Evolutionary conservation across 2,113 vertebrate genomes (phyloP), one percentile per base, ranked within the genome.

Genomic region (Corydoras sp.): DNA sequence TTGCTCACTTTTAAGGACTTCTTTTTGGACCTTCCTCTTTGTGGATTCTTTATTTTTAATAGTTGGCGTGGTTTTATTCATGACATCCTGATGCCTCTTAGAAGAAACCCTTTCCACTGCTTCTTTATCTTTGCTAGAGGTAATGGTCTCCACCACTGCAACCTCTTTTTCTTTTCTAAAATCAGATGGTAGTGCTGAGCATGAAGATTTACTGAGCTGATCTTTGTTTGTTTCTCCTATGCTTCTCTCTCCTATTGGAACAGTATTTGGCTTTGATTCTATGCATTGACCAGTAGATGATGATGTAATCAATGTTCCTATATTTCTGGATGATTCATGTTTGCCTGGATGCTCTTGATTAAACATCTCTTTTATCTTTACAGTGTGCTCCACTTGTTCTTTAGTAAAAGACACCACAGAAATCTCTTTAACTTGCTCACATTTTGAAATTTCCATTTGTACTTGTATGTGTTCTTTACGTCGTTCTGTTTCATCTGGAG

Each of bases 231-330:
- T 61, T 10, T 61, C 64, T 60, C 58, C 58, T 59, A 58, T 32
- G 31, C 10, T 62, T 67, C 58, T 10, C n/a, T 65, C 61, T 60
- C n/a, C 54, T n/a, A 65, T 67, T 35, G 79, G 77, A 1, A 58
- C 67, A 18, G 51, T 9, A 6, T 24, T 49, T 8, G 7, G 35
- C 35, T 43, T 43, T 43, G 35, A 43, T 43, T 68, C 66, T 32
- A 58, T 4, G n/a, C 48, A 1, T 32, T 48, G 10, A 48, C 62
- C 48, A 15, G 10, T 4, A 71, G 58, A 62, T 2, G 54, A 35
- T 3, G 9, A 50, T 61, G 54, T 50, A 10, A 15, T 53, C 3
- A 9, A 30, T 15, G 13, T 7, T 5, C 48, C 3, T 13, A 32
- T 50, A 15, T 54, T 32, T 13, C 35, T 61, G 18, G 50, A 5